Percentiles rank a stretch among this genome's conserved stretches.
Conservation (phyloP, 2,113 vertebrate genomes). For the Cynopterus brachyotis region DNA sequence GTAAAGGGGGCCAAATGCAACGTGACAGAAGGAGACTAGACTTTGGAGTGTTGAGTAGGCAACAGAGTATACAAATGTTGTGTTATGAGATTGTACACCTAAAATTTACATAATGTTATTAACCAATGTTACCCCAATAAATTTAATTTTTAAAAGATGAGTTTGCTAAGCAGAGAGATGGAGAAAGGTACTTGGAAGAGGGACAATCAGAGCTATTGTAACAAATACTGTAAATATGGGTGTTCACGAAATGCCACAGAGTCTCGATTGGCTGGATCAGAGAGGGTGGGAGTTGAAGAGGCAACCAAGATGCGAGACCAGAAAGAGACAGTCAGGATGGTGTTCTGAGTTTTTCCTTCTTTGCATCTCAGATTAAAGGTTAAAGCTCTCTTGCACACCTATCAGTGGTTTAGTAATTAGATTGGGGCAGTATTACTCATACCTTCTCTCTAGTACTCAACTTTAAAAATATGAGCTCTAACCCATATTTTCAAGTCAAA, state of each 20-base stretch:
- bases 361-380: neutral
- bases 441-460: neutral
- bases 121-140: neutral
- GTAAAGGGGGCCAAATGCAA: neutral
- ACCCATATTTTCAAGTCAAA: neutral
- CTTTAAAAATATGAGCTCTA: neutral
- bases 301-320: neutral
- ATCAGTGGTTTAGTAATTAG: neutral
- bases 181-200: neutral
- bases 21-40: neutral
- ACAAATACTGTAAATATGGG: neutral
- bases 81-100: neutral
- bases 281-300: neutral
- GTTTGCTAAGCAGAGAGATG: neutral
- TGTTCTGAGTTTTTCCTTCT: neutral
- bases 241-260: neutral
- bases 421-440: neutral
- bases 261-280: neutral
- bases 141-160: neutral
- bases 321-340: neutral
- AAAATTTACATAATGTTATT: neutral
- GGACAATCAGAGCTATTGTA: neutral
- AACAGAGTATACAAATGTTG: neutral
- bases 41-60: neutral
- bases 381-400: neutral